phyloP scores from a whole-genome alignment of 2,797 vertebrate species.

The Macroramphosus scolopax region DNA sequence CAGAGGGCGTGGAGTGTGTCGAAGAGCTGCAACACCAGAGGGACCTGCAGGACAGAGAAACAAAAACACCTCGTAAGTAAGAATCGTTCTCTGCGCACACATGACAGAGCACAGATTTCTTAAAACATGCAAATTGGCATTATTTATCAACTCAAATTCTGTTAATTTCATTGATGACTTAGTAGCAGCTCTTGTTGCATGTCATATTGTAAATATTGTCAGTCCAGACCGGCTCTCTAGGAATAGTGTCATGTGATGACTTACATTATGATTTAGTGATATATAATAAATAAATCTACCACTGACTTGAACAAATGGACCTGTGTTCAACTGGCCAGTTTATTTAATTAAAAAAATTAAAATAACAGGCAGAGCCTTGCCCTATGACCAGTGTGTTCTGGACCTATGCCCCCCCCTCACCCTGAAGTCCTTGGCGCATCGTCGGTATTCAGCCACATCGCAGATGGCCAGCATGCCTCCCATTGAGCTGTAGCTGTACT shows the following conservation, averaged over 20 bases:
- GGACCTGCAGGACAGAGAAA: conserved; percentile 79
- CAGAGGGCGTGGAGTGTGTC: conserved; percentile 98
- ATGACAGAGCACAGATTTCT: too few relatives aligned
- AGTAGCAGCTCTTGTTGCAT: too few relatives aligned
- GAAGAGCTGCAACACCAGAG: conserved; percentile 95
- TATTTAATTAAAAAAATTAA: conserved; percentile 1
- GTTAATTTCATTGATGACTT: too few relatives aligned
- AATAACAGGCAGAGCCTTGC: conserved; percentile 18
- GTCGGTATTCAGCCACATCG: conserved; percentile 96
- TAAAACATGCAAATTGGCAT: too few relatives aligned
- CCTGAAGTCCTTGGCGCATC: conserved; percentile 97
- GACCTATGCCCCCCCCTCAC: conserved; percentile 72
- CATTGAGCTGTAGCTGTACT: conserved; percentile 98
- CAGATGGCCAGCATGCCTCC: conserved; percentile 99
- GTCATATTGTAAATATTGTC: too few relatives aligned
- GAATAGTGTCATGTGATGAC: too few relatives aligned
- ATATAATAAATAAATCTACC: too few relatives aligned
- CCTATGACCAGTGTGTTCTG: conserved; percentile 39
- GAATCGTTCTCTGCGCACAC: too few relatives aligned
- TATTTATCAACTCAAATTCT: too few relatives aligned
- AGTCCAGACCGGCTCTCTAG: too few relatives aligned
- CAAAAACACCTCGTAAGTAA: not conserved
- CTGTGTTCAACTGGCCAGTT: conserved; percentile 8
- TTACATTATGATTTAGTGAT: too few relatives aligned
- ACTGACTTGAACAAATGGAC: too few relatives aligned